Base-by-base conservation (phyloP, 2,888 invertebrate genomes). In the Cylindroiulus punctatus region DNA sequence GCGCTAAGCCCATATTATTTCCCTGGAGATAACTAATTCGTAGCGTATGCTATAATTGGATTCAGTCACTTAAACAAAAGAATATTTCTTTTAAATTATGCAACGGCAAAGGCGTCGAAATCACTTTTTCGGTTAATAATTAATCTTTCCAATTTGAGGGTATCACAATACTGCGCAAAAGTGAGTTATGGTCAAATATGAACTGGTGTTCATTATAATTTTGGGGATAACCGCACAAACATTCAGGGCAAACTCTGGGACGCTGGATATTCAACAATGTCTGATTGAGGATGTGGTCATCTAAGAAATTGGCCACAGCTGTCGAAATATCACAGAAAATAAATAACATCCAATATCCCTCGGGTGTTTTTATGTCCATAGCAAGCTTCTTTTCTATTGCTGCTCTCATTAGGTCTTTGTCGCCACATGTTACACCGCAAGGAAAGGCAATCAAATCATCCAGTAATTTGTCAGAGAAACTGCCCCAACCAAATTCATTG, bases 371-470 rank as follows among this genome's bases (percentile, higher is more conserved):
- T 65, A 26, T 26, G 10, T 26, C 26, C 7, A 12, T 65, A 65
- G n/a, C 10, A 65, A 26, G 26, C n/a, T 65, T 26, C 65, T 10
- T 57, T 57, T 22, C n/a, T 8, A 65, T 26, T n/a, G 65, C n/a
- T 22, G 65, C 26, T n/a, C 65, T 65, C 57, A 57, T 57, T 57
- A 57, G 22, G 57, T 57, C 57, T 19, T 57, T 57, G n/a, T 7
- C 5, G 26, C 65, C 65, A 65, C 65, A 65, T 65, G 65, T 26
- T 65, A 65, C 65, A 26, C n/a, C 12, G 10, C 12, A 26, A 7
- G 65, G 26, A 65, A 65, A 65, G 26, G 65, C 65, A 65, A 65
- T 65, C 65, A 65, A 65, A 65, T 65, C 65, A 65, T 65, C 65
- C 26, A 22, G 22, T 65, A 65, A 65, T 65, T 65, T 65, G n/a